Base-by-base conservation (phyloP, 2,888 invertebrate species). In the Cylloceria caligata region DNA sequence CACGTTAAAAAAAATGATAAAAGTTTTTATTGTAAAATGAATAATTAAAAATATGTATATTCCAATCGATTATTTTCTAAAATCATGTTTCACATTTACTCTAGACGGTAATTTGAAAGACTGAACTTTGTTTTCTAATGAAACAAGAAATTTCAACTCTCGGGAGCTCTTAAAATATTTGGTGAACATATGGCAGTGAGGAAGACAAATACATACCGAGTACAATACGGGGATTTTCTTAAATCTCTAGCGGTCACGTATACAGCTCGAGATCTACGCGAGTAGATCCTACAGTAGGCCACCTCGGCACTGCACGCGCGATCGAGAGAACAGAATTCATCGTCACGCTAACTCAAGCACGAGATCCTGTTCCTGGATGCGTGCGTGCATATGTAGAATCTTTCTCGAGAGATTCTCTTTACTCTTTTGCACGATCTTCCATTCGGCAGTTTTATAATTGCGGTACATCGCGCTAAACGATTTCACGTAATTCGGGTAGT, bases 341-440 rank as follows among this genome's bases (percentile, higher is more conserved):
- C 79, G 79, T 82, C 82, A 82, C 82, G 82, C 82, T 82, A 75
- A 68, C 55, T 62, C 55, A 71, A 55, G 24, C 82, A 76, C 71
- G 65, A 75, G 82, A 82, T 82, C 79, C 79, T 82, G 75, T 79
- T 82, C 72, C 72, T 49, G 72, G 62, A 68, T 60, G 72, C 68
- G 76, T 67, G 73, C 68, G 62, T 69, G 65, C 71, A 78, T 78
- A 34, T 34, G 3, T 6, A 34, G 7, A 45, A 36, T 16, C 42
- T 64, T 30, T 4, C 24, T 69, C 39, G 7, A 30, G 60, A 60
- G 34, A 34, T 6, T 2, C 45, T 60, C 34, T 60, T 30, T 42
- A 27, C 45, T 45, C 52, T 71, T 45, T 64, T 24, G 11, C 39
- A 64, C 36, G 36, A 49, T 55, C 57, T 62, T 57, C 13, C 34